Percentiles rank a stretch among this genome's conserved stretches.
These are phyloP conservation scores for Hoplodrina blanda DNA, from an alignment of 2,888 invertebrate species.

Conservation along the genomic window DNA sequence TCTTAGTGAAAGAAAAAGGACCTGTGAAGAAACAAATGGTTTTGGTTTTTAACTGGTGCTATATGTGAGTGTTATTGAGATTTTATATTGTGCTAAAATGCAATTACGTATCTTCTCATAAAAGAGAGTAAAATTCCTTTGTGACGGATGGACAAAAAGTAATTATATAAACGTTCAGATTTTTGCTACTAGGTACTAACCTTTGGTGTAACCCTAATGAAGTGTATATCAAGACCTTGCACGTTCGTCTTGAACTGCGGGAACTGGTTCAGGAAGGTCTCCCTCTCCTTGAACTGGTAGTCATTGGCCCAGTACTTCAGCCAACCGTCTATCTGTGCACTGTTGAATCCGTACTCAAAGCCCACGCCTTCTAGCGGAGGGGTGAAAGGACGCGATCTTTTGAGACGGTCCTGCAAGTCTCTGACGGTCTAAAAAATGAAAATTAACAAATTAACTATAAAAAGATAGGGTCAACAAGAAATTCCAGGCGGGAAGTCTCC, in stretches of 20 bases:
- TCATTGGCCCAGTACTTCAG: constrained; percentile 94
- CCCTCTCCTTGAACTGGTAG: constrained; percentile 92
- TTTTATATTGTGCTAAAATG: no score
- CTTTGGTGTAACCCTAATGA: constrained; percentile 88
- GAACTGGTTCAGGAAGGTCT: constrained; percentile 92
- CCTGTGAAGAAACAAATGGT: no score
- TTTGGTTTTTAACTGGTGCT: no score
- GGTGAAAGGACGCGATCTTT: constrained; percentile 73
- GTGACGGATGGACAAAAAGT: no score
- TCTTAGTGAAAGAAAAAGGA: no score
- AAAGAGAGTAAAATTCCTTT: no score
- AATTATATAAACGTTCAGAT: background rate
- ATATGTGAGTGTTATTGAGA: no score
- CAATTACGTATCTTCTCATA: no score
- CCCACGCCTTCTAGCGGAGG: constrained; percentile 92
- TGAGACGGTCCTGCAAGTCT: constrained; percentile 78
- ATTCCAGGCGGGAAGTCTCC: no score
- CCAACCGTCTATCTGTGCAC: constrained; percentile 91
- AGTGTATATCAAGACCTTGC: constrained; percentile 92
- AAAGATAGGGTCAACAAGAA: no score
- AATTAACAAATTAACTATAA: background rate
- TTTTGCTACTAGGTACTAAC: background rate
- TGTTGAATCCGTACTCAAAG: constrained; percentile 96
- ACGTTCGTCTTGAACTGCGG: constrained; percentile 95
- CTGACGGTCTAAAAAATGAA: constrained; percentile 73